A percentile compares a stretch with the other conserved stretches of the same genome.
phyloP scores from a whole-genome alignment of 1,140 invertebrate species.

The Cyclargus thomasi region DNA sequence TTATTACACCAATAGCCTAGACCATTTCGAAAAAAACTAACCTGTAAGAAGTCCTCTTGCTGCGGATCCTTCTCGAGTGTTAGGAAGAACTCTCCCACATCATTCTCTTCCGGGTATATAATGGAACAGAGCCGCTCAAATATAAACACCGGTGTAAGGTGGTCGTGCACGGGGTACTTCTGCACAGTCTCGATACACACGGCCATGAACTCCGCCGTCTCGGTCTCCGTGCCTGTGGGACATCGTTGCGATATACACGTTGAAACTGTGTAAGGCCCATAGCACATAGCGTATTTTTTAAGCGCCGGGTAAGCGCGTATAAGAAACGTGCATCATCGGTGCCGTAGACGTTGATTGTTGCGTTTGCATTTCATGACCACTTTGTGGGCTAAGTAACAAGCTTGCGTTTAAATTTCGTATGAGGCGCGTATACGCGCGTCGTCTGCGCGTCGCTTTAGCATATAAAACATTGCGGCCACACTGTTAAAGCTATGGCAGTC shows the following conservation, averaged over 20 bases:
- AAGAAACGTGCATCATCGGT: no score
- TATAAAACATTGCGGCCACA: no score
- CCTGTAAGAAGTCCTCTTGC: constrained; percentile 98
- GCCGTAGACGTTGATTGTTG: no score
- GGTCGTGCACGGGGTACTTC: constrained; percentile 93
- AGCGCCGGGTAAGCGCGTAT: no score
- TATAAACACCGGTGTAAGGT: constrained; percentile 96
- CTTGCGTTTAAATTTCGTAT: no score
- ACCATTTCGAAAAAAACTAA: no score
- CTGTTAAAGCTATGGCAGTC: no score
- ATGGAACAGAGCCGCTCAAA: constrained; percentile 98
- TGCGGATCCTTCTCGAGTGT: constrained; percentile 98
- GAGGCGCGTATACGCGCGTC: no score
- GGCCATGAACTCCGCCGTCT: constrained; percentile 97
- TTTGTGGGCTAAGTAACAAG: no score
- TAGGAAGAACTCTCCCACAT: constrained; percentile 96
- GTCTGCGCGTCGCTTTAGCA: no score
- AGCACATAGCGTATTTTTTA: no score
- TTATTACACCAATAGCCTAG: not conserved
- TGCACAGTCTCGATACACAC: constrained; percentile 97
- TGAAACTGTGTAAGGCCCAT: not conserved
- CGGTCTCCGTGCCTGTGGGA: constrained; percentile 89
- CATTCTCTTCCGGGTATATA: constrained; percentile 98
- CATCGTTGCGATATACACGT: not conserved
- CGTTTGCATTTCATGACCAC: no score